These are phyloP conservation scores for Medauroidea extradentata DNA, from an alignment of 1,140 invertebrate species.

Conservation along the genomic window DNA sequence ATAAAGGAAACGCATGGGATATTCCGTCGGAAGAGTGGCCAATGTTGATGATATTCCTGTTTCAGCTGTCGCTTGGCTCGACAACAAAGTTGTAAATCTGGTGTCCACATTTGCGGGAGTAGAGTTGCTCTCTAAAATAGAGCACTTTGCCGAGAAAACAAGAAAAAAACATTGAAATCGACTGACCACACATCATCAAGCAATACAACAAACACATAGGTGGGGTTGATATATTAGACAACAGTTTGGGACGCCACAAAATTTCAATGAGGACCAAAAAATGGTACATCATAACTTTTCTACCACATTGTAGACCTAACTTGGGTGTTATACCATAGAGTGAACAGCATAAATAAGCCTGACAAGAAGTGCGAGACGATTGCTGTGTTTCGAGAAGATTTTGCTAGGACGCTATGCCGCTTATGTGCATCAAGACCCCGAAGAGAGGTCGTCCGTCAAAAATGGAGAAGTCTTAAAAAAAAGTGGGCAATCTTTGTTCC, in stretches of 20 bases:
- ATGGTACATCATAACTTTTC: slow-evolving; percentile 31
- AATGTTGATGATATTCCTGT: slow-evolving; percentile 17
- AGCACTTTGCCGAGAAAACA: slow-evolving; percentile 35
- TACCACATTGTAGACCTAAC: slow-evolving; percentile 30
- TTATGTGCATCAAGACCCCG: too few relatives aligned
- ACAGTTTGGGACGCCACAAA: slow-evolving; percentile 30
- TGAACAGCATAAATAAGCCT: background rate
- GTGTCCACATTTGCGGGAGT: slow-evolving; percentile 40
- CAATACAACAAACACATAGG: slow-evolving; percentile 33
- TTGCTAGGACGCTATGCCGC: too few relatives aligned
- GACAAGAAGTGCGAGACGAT: too few relatives aligned
- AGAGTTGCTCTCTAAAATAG: slow-evolving; percentile 31
- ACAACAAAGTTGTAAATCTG: slow-evolving; percentile 42
- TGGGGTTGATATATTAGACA: slow-evolving; percentile 32
- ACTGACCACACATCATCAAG: slow-evolving; percentile 29
- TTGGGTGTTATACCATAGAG: slow-evolving; percentile 32
- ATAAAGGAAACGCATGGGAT: slow-evolving; percentile 20
- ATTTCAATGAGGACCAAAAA: slow-evolving; percentile 27
- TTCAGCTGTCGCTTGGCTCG: slow-evolving; percentile 22
- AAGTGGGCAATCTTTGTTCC: slow-evolving; percentile 27
- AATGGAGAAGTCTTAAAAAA: background rate
- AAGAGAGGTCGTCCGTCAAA: background rate
- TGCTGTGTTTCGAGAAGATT: too few relatives aligned
- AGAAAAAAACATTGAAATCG: slow-evolving; percentile 37
- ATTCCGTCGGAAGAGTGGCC: slow-evolving; percentile 12